Conservation (phyloP, 2,797 vertebrate species). For the Notoglanidium macrostoma region DNA sequence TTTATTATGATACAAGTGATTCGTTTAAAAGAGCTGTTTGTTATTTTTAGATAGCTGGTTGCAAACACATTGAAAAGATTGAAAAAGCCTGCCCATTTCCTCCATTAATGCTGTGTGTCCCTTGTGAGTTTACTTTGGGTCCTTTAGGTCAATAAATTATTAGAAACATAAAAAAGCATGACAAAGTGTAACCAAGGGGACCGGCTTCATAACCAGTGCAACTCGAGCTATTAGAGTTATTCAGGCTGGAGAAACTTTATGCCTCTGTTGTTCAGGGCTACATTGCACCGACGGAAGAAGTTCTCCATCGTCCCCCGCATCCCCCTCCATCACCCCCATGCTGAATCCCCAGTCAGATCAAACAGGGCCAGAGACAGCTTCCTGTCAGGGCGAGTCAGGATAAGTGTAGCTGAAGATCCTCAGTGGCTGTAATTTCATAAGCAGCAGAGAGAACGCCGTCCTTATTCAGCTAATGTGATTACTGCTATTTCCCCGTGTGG, state of each 20-base stretch:
- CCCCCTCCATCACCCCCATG: conserved; percentile 62
- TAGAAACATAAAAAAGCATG: neutral
- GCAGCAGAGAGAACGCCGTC: conserved; percentile 61
- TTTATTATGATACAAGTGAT: neutral
- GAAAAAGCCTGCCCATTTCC: neutral
- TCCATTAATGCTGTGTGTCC: neutral
- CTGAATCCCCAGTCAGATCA: conserved; percentile 63
- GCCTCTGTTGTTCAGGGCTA: neutral
- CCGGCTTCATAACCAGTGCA: neutral
- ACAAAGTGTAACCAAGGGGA: neutral
- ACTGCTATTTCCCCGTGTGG: conserved; percentile 65
- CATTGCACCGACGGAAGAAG: neutral
- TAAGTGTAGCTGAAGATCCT: conserved; percentile 73
- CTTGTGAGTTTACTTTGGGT: neutral
- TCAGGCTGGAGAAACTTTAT: neutral
- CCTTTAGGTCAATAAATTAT: neutral
- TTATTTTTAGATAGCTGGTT: neutral
- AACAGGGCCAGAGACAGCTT: conserved; percentile 67
- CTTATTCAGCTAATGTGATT: conserved; percentile 79
- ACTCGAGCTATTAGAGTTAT: neutral
- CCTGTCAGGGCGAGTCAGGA: conserved; percentile 71
- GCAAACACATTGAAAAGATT: neutral
- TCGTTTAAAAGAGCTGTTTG: neutral
- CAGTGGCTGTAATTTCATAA: conserved; percentile 75
- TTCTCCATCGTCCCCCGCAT: conserved; percentile 18